A percentile compares a stretch with the other conserved stretches of the same genome.
Evolutionary conservation across 2,113 vertebrate genomes (phyloP).

Genomic region (Pardalotus punctatus): DNA sequence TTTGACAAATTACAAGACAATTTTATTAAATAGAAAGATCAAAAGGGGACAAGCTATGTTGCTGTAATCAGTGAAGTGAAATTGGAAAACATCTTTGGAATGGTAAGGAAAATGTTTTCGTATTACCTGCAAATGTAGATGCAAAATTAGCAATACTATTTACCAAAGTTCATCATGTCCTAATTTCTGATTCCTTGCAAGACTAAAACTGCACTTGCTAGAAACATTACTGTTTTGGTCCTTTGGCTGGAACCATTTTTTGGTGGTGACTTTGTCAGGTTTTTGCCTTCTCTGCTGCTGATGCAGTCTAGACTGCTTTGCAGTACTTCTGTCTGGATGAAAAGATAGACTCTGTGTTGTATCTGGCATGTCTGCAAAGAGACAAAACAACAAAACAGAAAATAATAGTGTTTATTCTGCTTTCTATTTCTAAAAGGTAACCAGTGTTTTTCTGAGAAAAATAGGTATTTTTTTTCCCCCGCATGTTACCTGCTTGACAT

Average conservation of each 20-base stretch:
- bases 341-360: not conserved
- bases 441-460: not conserved
- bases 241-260: not conserved
- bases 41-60: not conserved
- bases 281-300: not conserved
- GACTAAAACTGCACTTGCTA: not conserved
- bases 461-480: rapidly evolving
- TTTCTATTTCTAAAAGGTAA: not conserved
- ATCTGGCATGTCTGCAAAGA: not conserved
- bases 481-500: not conserved
- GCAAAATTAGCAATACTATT: not conserved
- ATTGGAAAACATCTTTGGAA: not conserved
- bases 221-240: not conserved
- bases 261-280: not conserved
- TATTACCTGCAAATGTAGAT: not conserved
- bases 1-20: not conserved
- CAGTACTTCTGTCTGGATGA: not conserved
- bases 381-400: not conserved
- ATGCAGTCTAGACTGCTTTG: not conserved
- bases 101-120: not conserved
- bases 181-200: not conserved
- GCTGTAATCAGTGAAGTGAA: not conserved
- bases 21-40: not conserved
- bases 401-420: not conserved
- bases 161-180: not conserved